phyloP scores from a whole-genome alignment of 2,888 invertebrate genomes.

The Limnephilus auricula region DNA sequence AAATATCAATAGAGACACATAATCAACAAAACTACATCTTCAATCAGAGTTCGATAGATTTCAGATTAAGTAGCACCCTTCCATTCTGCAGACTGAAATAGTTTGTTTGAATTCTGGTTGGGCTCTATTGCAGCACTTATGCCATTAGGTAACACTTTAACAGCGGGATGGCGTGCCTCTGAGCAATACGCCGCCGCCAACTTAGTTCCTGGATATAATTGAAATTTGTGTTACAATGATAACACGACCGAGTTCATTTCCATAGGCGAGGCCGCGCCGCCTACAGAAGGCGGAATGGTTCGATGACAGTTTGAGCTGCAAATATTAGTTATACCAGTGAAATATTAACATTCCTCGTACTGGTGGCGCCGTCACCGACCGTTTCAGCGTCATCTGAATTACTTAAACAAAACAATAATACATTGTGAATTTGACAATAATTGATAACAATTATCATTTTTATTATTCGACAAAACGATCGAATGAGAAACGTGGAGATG shows the following conservation, averaged over 20 bases:
- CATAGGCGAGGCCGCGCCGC: not conserved
- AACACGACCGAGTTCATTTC: slow-evolving; percentile 48
- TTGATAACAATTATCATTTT: too few relatives aligned
- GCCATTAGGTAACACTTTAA: slow-evolving; percentile 18
- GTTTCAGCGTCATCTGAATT: not conserved
- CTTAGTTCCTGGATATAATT: slow-evolving; percentile 50
- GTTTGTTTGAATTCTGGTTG: not conserved
- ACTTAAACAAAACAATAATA: not conserved
- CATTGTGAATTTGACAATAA: not conserved
- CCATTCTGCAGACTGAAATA: not conserved
- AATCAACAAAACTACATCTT: not conserved
- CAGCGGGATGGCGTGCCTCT: slow-evolving; percentile 48
- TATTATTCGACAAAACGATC: too few relatives aligned
- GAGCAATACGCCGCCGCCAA: slow-evolving; percentile 44
- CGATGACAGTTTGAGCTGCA: not conserved
- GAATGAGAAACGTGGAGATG: too few relatives aligned
- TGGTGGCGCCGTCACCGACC: not conserved
- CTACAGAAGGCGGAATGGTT: not conserved
- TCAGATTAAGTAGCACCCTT: not conserved
- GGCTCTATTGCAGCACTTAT: not conserved
- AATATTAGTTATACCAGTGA: not conserved
- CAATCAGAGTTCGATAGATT: not conserved
- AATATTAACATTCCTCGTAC: not conserved
- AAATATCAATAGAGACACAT: too few relatives aligned
- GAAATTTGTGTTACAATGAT: slow-evolving; percentile 55